These are phyloP conservation scores for Frankliniella fusca DNA, from an alignment of 2,888 invertebrate genomes.

Conservation along the genomic window DNA sequence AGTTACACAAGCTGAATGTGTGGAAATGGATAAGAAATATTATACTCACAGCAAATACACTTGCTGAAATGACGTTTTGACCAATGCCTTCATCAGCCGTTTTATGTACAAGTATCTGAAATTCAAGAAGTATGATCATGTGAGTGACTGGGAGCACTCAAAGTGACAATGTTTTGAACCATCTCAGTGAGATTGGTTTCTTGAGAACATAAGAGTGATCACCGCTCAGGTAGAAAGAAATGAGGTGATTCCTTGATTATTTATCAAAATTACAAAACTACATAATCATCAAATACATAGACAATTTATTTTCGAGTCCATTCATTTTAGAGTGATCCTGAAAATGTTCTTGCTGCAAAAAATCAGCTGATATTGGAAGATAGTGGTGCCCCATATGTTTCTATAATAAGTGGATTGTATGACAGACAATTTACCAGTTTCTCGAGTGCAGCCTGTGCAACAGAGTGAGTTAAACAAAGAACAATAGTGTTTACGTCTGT, in stretches of 20 bases:
- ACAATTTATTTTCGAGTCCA: background rate
- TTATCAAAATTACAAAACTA: too few relatives aligned
- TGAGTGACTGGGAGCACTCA: background rate
- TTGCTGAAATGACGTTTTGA: slow-evolving; percentile 62
- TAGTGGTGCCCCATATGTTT: slow-evolving; percentile 1
- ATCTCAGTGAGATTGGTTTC: background rate
- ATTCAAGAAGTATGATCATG: background rate
- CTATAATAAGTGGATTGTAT: too few relatives aligned
- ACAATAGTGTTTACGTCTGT: too few relatives aligned
- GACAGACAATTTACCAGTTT: too few relatives aligned
- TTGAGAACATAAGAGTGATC: too few relatives aligned
- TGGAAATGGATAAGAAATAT: background rate
- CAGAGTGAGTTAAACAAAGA: too few relatives aligned
- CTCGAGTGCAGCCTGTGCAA: too few relatives aligned
- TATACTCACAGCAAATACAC: slow-evolving; percentile 58
- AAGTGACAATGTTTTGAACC: background rate
- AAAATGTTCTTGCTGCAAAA: too few relatives aligned
- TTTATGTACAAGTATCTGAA: slow-evolving; percentile 64
- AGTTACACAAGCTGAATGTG: slow-evolving; percentile 5
- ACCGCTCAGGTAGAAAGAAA: too few relatives aligned
- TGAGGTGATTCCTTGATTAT: too few relatives aligned
- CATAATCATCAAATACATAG: too few relatives aligned
- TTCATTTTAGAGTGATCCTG: background rate
- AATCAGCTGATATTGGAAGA: background rate
- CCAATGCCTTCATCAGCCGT: slow-evolving; percentile 65